Evolutionary conservation across 2,113 vertebrate genomes (phyloP).

Genomic region (Fulica atra): DNA sequence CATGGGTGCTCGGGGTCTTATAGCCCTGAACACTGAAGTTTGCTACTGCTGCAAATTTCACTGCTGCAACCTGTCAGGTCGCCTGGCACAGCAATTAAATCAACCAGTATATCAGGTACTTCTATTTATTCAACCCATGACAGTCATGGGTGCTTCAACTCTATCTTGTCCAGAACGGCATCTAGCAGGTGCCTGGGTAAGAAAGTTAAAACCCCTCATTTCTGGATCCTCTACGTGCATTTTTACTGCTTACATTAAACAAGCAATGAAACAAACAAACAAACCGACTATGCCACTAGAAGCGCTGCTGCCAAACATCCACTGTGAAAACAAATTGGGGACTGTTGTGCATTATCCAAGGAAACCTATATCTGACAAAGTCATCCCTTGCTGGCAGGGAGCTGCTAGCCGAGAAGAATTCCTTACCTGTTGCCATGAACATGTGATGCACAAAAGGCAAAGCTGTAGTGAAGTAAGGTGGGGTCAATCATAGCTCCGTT

Average conservation of each 20-base stretch:
- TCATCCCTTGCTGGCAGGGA: slow-evolving; percentile 34
- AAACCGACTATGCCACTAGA: slow-evolving; percentile 52
- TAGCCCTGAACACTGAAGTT: slow-evolving; percentile 20
- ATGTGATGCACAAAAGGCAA: slow-evolving; percentile 97
- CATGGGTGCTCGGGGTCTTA: slow-evolving; percentile 1
- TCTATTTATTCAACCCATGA: neutral
- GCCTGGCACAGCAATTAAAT: neutral
- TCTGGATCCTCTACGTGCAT: slow-evolving; percentile 35
- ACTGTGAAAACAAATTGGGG: slow-evolving; percentile 44
- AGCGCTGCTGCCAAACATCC: slow-evolving; percentile 63
- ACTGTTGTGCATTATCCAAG: slow-evolving; percentile 45
- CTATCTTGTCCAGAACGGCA: neutral
- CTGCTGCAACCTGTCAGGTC: slow-evolving; percentile 1
- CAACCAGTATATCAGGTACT: neutral
- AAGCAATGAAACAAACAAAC: slow-evolving; percentile 60
- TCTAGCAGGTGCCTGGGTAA: slow-evolving; percentile 3
- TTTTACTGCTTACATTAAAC: slow-evolving; percentile 65
- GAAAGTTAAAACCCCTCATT: slow-evolving; percentile 17
- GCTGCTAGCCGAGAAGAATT: neutral
- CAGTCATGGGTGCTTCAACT: neutral
- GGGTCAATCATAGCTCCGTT: slow-evolving; percentile 99
- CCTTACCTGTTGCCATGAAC: slow-evolving; percentile 97
- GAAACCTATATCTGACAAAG: slow-evolving; percentile 58
- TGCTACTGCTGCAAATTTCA: slow-evolving; percentile 19
- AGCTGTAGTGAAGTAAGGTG: slow-evolving; percentile 98